phyloP scores from a whole-genome alignment of 2,113 vertebrate genomes.

The Azemiops feae region DNA sequence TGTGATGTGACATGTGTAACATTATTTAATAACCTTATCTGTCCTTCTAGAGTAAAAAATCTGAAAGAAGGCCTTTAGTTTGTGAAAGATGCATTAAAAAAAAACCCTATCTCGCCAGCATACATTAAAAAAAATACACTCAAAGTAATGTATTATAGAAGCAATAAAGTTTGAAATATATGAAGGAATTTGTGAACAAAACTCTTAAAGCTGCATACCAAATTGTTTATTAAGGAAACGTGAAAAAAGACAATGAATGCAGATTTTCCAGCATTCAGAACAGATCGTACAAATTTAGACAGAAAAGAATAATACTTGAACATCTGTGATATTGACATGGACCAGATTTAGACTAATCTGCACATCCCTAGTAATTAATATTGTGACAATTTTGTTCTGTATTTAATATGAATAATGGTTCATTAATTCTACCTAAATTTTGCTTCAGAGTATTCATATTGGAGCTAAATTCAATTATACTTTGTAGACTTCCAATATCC shows the following conservation, averaged over 20 bases:
- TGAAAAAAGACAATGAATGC: neutral
- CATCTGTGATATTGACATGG: neutral
- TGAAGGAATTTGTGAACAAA: neutral
- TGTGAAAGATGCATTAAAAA: neutral
- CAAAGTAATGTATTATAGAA: neutral
- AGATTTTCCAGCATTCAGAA: neutral
- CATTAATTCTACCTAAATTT: neutral
- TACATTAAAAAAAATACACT: neutral
- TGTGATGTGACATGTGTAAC: neutral
- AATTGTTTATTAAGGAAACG: neutral
- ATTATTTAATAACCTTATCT: neutral
- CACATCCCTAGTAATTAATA: neutral
- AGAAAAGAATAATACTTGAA: neutral
- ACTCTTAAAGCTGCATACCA: neutral
- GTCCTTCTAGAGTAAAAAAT: neutral
- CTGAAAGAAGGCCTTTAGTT: neutral
- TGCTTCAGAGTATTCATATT: neutral
- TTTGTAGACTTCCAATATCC: neutral
- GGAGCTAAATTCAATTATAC: neutral
- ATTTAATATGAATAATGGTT: neutral
- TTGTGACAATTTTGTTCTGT: neutral
- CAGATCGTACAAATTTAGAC: neutral
- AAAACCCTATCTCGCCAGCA: neutral
- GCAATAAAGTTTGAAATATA: neutral
- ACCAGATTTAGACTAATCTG: neutral